Conservation (phyloP, 2,797 vertebrate species). For the Harpagifer antarcticus region DNA sequence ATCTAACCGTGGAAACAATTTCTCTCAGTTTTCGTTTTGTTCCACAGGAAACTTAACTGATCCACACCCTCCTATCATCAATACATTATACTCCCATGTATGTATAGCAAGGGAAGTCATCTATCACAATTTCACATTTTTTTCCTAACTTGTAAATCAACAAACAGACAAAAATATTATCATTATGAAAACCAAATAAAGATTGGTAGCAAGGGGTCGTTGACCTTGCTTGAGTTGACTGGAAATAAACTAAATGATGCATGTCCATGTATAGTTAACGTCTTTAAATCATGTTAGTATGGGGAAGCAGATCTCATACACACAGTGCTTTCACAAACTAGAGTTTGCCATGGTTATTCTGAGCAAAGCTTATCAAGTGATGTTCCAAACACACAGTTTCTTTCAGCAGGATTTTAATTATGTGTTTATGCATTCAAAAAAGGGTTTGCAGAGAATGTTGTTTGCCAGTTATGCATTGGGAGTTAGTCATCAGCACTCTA, state of each 20-base stretch:
- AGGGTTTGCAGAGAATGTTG: constrained; percentile 26
- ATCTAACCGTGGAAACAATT: constrained; percentile 63
- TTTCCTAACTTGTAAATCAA: constrained; percentile 22
- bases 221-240: constrained; percentile 1
- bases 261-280: constrained; percentile 43
- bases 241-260: constrained; percentile 49
- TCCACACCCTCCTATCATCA: constrained; percentile 61
- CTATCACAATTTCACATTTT: constrained; percentile 29
- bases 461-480: constrained; percentile 19
- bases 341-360: constrained; percentile 44
- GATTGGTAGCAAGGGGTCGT: neutral
- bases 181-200: constrained; percentile 15
- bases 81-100: constrained; percentile 51
- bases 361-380: constrained; percentile 28
- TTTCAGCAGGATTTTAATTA: constrained; percentile 22
- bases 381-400: constrained; percentile 27
- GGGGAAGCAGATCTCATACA: constrained; percentile 28
- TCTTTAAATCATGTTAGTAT: constrained; percentile 63
- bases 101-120: constrained; percentile 33
- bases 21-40: constrained; percentile 55
- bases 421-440: constrained; percentile 25
- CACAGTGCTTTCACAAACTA: constrained; percentile 14
- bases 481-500: constrained; percentile 22
- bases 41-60: constrained; percentile 72
- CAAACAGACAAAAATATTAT: constrained; percentile 21